These are phyloP conservation scores for Mobula hypostoma DNA, from an alignment of 2,113 vertebrate species.

Conservation along the genomic window DNA sequence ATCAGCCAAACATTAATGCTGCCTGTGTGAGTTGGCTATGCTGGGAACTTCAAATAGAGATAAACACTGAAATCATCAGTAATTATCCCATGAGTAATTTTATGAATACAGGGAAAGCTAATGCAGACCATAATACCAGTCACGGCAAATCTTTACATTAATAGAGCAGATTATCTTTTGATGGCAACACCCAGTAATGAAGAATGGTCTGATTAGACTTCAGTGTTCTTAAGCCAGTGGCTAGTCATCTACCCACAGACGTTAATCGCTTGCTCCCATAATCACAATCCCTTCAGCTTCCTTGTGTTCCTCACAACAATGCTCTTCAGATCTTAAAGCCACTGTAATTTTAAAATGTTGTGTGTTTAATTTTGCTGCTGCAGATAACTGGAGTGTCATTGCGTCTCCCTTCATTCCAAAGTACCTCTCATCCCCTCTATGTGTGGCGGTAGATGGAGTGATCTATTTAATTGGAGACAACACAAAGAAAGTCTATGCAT, in stretches of 20 bases:
- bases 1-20: too few species aligned
- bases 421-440: conserved; percentile 85
- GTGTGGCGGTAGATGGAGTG: conserved; percentile 65
- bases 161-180: too few species aligned
- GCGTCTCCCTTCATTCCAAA: conserved; percentile 92
- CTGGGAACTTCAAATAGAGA: too few species aligned
- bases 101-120: too few species aligned
- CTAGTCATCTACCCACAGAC: neutral
- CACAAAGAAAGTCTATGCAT: conserved; percentile 87
- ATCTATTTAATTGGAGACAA: conserved; percentile 94
- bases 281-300: neutral
- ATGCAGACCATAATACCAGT: too few species aligned
- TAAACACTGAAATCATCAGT: too few species aligned
- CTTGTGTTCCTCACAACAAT: neutral
- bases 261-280: neutral
- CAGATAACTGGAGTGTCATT: conserved; percentile 80
- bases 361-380: conserved; percentile 4
- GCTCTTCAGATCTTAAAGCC: neutral
- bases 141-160: too few species aligned
- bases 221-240: neutral
- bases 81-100: too few species aligned
- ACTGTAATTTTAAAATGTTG: neutral
- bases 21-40: too few species aligned
- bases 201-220: neutral
- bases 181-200: neutral